These are phyloP conservation scores for Drosophila pseudoananassae DNA, from an alignment of 1,140 invertebrate species.

Conservation along the genomic window DNA sequence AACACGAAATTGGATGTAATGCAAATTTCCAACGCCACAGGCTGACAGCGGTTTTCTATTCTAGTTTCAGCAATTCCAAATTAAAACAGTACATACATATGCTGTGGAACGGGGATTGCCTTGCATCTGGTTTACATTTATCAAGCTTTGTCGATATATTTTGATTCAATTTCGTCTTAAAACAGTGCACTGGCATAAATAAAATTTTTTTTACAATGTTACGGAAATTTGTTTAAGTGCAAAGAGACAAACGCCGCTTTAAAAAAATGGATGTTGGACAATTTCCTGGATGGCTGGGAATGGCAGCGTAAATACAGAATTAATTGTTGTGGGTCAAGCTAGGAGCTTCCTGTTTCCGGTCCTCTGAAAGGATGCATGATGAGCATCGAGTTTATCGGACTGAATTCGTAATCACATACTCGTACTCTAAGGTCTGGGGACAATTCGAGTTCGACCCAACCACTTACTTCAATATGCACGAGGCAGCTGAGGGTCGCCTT, in stretches of 20 bases:
- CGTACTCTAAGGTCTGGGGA: slow-evolving; percentile 17
- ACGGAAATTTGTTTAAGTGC: neutral
- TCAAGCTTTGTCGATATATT: slow-evolving; percentile 12
- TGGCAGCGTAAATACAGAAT: slow-evolving; percentile 13
- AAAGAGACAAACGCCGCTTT: neutral
- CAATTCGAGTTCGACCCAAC: slow-evolving; percentile 6
- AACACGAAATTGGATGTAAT: slow-evolving; percentile 1
- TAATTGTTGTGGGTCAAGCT: slow-evolving; percentile 18
- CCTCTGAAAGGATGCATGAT: slow-evolving; percentile 27
- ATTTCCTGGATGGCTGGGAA: slow-evolving; percentile 28
- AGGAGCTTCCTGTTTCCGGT: slow-evolving; percentile 39
- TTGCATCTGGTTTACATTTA: neutral
- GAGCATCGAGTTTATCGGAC: slow-evolving; percentile 12
- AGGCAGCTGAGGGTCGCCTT: slow-evolving; percentile 14
- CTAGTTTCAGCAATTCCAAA: neutral
- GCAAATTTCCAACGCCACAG: slow-evolving; percentile 6
- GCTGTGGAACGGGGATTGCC: no score
- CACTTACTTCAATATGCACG: slow-evolving; percentile 33
- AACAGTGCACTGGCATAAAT: no score
- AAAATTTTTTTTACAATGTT: neutral
- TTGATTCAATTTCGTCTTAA: slow-evolving; percentile 14
- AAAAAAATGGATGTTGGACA: slow-evolving; percentile 1
- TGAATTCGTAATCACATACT: slow-evolving; percentile 39
- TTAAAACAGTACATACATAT: slow-evolving; percentile 2
- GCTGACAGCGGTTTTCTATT: neutral